Conservation (phyloP, 2,113 vertebrate genomes). For the Larimichthys polyactis region DNA sequence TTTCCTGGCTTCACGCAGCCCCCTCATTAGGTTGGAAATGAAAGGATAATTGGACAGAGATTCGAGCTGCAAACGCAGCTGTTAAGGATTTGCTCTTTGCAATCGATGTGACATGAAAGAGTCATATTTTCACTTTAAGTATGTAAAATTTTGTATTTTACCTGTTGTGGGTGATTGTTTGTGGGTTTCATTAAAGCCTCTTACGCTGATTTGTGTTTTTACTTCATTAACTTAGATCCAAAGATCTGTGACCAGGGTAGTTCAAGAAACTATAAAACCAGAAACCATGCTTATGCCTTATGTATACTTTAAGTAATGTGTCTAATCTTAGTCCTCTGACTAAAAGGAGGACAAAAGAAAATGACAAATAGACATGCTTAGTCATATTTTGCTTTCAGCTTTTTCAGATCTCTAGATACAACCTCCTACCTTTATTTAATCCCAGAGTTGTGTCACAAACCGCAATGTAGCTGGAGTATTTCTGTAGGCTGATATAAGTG, state of each 20-base stretch:
- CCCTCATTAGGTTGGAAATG: constrained; percentile 26
- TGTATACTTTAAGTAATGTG: background rate
- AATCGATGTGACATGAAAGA: background rate
- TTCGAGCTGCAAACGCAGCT: background rate
- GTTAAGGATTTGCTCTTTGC: background rate
- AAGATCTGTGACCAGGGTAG: background rate
- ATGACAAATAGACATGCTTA: background rate
- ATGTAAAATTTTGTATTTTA: background rate
- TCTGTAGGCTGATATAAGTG: constrained; percentile 19
- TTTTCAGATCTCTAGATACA: background rate
- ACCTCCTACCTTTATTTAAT: background rate
- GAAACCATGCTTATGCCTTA: too few species aligned
- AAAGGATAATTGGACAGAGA: constrained; percentile 2
- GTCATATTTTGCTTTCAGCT: background rate
- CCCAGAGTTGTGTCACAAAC: constrained; percentile 20
- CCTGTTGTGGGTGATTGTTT: background rate
- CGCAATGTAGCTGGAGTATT: background rate
- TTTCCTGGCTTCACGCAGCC: constrained; percentile 22
- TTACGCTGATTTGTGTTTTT: background rate
- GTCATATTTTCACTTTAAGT: background rate
- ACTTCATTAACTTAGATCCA: background rate
- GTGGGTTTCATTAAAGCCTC: background rate
- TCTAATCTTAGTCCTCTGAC: background rate
- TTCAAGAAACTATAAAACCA: too few species aligned
- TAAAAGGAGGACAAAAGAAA: background rate